Percentiles rank a stretch among this genome's conserved stretches.
Evolutionary conservation across 2,113 vertebrate species (phyloP).

Genomic region (Lophura nycthemera): DNA sequence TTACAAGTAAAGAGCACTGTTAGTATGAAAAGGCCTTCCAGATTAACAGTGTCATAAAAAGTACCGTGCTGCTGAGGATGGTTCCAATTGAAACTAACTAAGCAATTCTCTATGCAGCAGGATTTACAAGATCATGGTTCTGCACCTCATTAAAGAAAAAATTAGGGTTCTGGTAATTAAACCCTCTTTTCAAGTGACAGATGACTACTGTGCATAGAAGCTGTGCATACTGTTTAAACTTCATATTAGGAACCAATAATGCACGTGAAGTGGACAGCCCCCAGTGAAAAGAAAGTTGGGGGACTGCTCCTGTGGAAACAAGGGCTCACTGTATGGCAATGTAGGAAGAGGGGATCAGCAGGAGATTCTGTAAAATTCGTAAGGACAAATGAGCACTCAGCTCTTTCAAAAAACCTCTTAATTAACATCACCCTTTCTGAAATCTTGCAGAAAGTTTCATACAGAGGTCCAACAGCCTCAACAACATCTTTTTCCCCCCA

Average conservation of each 20-base stretch:
- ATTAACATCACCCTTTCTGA: background rate
- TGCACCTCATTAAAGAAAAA: conserved; percentile 52
- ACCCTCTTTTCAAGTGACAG: conserved; percentile 30
- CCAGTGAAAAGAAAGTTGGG: background rate
- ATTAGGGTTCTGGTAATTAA: conserved; percentile 55
- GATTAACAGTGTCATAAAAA: conserved; percentile 15
- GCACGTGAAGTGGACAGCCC: background rate
- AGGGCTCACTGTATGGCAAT: background rate
- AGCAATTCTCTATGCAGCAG: background rate
- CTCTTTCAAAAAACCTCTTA: background rate
- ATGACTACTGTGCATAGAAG: background rate
- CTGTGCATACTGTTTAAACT: background rate
- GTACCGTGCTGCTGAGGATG: background rate
- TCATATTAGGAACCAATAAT: background rate
- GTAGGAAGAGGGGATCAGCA: background rate
- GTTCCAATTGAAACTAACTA: conserved; percentile 49
- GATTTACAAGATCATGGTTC: conserved; percentile 43
- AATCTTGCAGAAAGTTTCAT: background rate
- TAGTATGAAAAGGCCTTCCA: background rate
- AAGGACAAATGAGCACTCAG: background rate
- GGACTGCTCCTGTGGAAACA: background rate
- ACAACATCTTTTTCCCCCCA: background rate
- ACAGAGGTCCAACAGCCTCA: background rate
- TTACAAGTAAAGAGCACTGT: background rate
- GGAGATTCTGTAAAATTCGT: background rate